phyloP scores from a whole-genome alignment of 2,797 vertebrate species.

The Psittacula derbiana region DNA sequence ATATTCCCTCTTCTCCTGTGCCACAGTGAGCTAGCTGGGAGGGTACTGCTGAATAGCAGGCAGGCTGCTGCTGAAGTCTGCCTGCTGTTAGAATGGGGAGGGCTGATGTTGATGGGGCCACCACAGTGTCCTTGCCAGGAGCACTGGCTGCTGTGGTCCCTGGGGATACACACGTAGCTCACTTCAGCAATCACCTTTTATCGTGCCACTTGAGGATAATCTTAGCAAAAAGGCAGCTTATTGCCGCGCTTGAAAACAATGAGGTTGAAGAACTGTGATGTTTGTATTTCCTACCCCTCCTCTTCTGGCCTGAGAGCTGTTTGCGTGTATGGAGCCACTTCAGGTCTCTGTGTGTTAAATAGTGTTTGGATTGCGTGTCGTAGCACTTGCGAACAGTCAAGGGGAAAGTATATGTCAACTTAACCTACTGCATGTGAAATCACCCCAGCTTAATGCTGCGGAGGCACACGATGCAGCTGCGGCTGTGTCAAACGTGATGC shows the following conservation, averaged over 20 bases:
- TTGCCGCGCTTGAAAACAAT: background rate
- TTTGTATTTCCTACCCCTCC: background rate
- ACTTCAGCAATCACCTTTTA: background rate
- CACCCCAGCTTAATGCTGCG: background rate
- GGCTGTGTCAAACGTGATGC: background rate
- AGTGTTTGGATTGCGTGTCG: accelerated
- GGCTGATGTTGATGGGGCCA: background rate
- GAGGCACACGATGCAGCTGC: background rate
- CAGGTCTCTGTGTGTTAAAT: background rate
- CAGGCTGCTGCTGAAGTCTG: background rate
- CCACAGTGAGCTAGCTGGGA: background rate
- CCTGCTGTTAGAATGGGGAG: background rate
- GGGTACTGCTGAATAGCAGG: background rate
- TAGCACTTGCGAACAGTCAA: background rate
- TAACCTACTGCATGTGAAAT: background rate
- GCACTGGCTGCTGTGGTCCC: background rate
- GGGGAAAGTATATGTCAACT: background rate
- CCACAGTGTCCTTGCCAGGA: background rate
- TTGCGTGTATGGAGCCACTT: background rate
- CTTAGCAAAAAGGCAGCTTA: background rate
- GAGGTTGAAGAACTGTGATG: background rate
- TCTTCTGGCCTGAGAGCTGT: background rate
- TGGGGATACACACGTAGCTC: accelerated
- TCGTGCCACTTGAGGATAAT: background rate
- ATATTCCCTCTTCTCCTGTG: background rate